Conservation (phyloP, 2,113 vertebrate genomes). For the Variabilichromis moorii region DNA sequence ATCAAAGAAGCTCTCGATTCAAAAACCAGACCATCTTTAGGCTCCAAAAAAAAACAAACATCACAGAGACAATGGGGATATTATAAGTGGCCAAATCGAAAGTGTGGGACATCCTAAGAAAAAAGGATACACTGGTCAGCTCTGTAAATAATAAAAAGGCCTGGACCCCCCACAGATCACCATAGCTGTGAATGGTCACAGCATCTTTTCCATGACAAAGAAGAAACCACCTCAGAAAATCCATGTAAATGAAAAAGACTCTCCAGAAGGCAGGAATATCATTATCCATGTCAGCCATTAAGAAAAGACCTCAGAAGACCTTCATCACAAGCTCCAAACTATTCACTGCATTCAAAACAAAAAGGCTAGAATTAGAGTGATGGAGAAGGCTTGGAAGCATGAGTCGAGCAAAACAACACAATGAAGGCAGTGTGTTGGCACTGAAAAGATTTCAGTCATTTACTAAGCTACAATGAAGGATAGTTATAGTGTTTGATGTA, state of each 20-base stretch:
- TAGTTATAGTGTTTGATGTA: neutral
- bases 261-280: neutral
- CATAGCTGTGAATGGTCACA: neutral
- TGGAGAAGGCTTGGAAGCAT: neutral
- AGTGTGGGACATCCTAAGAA: neutral
- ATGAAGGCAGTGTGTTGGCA: neutral
- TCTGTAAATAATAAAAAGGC: neutral
- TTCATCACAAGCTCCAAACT: neutral
- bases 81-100: neutral
- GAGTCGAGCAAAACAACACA: neutral
- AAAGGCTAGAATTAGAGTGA: neutral
- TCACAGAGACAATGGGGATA: neutral
- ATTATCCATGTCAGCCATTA: neutral
- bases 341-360: neutral
- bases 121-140: neutral
- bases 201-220: neutral
- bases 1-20: neutral
- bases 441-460: neutral
- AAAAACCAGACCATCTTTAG: neutral
- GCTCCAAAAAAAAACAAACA: neutral
- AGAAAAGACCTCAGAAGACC: neutral
- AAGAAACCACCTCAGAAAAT: neutral
- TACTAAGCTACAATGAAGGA: neutral
- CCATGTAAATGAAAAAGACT: neutral
- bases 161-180: neutral